Conservation (phyloP, 2,113 vertebrate species). For the Paracanthobrama guichenoti region DNA sequence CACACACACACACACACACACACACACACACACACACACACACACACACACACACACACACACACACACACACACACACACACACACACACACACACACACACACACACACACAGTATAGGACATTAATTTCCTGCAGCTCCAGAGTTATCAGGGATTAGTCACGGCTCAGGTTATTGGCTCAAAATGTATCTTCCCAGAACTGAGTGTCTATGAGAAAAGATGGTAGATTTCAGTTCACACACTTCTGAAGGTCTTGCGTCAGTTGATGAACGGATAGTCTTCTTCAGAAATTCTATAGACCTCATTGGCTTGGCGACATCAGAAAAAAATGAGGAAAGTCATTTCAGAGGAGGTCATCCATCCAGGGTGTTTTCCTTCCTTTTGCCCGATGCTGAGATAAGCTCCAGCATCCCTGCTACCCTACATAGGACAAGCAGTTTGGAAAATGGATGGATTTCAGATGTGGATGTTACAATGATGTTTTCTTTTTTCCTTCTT, state of each 20-base stretch:
- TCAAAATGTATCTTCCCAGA: background rate
- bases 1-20: too few relatives aligned
- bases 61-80: too few relatives aligned
- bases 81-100: too few relatives aligned
- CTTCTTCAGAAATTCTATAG: background rate
- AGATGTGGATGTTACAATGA: background rate
- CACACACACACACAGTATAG: too few relatives aligned
- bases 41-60: too few relatives aligned
- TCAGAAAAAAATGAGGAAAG: too few relatives aligned
- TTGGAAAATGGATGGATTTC: background rate
- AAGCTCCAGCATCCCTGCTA: too few relatives aligned
- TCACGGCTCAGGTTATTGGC: background rate
- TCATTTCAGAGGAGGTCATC: background rate
- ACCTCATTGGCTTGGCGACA: background rate
- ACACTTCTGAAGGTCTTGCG: background rate
- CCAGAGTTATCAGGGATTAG: background rate
- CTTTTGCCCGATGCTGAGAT: background rate
- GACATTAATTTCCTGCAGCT: background rate
- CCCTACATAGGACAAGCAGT: too few relatives aligned
- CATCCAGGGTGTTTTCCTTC: background rate
- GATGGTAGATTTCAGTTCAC: background rate
- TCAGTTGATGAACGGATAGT: background rate
- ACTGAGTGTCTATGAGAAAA: background rate
- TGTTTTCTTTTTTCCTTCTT: background rate
- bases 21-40: too few relatives aligned